A percentile compares a stretch with the other conserved stretches of the same genome.
These are phyloP conservation scores for cat (Felis catus) DNA, from an alignment of 2,113 vertebrate species.

Conservation along the genomic window F.catus_Fca126_mat1.0 CM031416.1:145448001-145448500, in stretches of 20 bases:
- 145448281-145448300: too few species aligned
- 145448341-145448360: background rate
- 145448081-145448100: background rate
- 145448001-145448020: background rate
- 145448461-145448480: accelerated
- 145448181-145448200: too few species aligned
- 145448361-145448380: background rate
- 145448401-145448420: background rate
- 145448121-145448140: too few species aligned
- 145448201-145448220: too few species aligned
- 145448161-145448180: too few species aligned
- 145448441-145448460: background rate
- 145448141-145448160: too few species aligned
- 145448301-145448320: background rate
- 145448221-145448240: too few species aligned
- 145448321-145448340: background rate
- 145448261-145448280: too few species aligned
- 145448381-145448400: background rate
- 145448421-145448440: background rate
- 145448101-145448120: background rate
- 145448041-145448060: background rate
- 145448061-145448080: background rate
- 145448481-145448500: background rate
- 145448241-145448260: too few species aligned
- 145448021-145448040: background rate